Evolutionary conservation across 2,113 vertebrate species (phyloP), one percentile per base, ranked within the genome.

Genomic region (Oreochromis niloticus): DNA sequence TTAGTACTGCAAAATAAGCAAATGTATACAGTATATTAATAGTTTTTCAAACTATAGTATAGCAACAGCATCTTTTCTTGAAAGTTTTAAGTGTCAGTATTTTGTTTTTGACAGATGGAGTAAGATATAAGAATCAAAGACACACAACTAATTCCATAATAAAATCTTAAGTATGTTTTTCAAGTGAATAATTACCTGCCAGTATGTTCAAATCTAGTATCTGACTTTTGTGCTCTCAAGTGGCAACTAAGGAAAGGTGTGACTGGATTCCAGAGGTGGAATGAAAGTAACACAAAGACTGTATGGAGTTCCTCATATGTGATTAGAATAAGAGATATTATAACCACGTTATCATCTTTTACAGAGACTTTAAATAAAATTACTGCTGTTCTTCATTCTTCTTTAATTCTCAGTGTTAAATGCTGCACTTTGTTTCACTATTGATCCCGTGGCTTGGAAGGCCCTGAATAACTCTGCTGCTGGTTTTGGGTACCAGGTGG

Each of bases 401-500:
- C 52, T 82, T 34, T 14, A 4, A 32, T 79, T 1, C 80, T 75
- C 68, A 96, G 96, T 83, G 10, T 81, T 92, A 59, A 88, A 91
- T 11, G 80, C 63, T 27, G 57, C 71, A 30, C 8, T 87, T 56
- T 73, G 93, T 50, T 41, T 71, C 66, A 71, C 2, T 24, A 71
- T 71, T 71, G 66, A 71, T 14, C 36, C 66, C 0, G 36, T 9
- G 16, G 48, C 93, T 24, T 97, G 96, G 96, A 95, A 46, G 56
- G 5, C n/a, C 4, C 56, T 95, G 30, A 86, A 1, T 2, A 10
- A 71, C 2, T 0, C 10, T 34, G 89, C 85, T 41, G 71, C 52
- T 61, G 90, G 94, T 41, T 97, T 97, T 86, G 96, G 96, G 8
- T 95, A 96, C 89, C 93, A 95, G 86, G 94, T 96, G 61, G 93